Evolutionary conservation across 1,140 invertebrate species (phyloP).

Genomic region (Chironomus tepperi): DNA sequence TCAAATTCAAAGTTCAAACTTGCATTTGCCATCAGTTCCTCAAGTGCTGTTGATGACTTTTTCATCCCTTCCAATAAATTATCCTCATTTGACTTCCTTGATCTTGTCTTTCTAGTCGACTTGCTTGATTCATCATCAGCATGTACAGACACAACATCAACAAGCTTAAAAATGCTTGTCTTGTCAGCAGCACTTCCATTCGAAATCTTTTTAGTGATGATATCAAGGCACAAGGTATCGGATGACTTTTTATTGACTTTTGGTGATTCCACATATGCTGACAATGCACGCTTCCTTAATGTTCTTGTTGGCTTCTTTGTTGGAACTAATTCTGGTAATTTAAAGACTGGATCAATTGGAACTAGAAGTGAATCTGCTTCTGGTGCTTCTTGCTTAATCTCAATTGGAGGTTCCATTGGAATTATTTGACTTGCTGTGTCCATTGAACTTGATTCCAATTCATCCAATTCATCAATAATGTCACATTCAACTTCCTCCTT

Average conservation of each 20-base stretch:
- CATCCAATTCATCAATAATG: not conserved
- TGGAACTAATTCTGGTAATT: not conserved
- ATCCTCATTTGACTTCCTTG: not conserved
- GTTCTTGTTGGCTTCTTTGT: not conserved
- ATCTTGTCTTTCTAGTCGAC: not conserved
- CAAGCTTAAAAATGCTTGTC: no score
- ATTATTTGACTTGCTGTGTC: no score
- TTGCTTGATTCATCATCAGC: not conserved
- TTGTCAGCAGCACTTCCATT: not conserved
- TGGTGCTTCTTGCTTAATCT: no score
- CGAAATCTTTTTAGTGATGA: not conserved
- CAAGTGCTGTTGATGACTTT: not conserved
- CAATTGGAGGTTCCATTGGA: no score
- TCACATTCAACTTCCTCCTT: not conserved
- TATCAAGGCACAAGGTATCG: not conserved
- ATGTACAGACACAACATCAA: not conserved
- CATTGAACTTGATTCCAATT: not conserved
- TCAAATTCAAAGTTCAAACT: not conserved
- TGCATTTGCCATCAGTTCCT: not conserved
- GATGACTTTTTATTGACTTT: not conserved
- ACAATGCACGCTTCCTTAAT: not conserved
- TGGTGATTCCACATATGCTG: not conserved
- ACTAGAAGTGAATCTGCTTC: not conserved
- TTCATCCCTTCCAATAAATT: no score
- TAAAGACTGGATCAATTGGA: not conserved